phyloP scores from a whole-genome alignment of 2,888 invertebrate genomes.

The Eupithecia centaureata region DNA sequence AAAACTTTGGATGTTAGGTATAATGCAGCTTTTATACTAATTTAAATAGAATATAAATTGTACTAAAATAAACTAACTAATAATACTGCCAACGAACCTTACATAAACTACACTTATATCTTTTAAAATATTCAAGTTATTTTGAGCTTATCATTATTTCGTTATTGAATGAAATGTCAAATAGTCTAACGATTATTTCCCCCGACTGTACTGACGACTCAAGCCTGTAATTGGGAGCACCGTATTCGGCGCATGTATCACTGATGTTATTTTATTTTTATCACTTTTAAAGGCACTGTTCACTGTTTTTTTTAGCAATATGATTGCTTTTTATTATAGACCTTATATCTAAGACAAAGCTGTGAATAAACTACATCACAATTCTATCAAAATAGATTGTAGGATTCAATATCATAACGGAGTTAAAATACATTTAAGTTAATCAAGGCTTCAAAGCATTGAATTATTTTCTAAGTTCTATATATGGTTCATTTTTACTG shows the following conservation, averaged over 20 bases:
- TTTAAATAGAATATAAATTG: background rate
- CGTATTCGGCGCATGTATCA: constrained; percentile 61
- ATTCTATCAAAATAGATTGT: constrained; percentile 8
- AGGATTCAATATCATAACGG: background rate
- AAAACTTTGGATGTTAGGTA: constrained; percentile 5
- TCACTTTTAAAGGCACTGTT: constrained; percentile 39
- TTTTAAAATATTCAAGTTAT: background rate
- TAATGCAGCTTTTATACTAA: constrained; percentile 6
- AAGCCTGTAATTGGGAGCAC: constrained; percentile 50
- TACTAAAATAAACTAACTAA: background rate
- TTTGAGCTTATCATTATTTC: too few species aligned
- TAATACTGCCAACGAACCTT: background rate
- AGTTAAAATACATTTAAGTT: constrained; percentile 7
- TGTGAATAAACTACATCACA: constrained; percentile 27
- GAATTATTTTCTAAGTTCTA: constrained; percentile 19
- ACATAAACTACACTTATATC: background rate
- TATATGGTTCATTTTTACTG: constrained; percentile 2
- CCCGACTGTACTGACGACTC: constrained; percentile 51
- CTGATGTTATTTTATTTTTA: constrained; percentile 51
- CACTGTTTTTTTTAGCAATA: constrained; percentile 22
- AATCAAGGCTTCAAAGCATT: background rate
- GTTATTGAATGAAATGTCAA: background rate
- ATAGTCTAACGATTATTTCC: constrained; percentile 46
- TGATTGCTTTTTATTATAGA: constrained; percentile 21
- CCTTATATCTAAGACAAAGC: too few species aligned